Evolutionary conservation across 2,797 vertebrate species (phyloP).

Genomic region (Aphelocoma californica): DNA sequence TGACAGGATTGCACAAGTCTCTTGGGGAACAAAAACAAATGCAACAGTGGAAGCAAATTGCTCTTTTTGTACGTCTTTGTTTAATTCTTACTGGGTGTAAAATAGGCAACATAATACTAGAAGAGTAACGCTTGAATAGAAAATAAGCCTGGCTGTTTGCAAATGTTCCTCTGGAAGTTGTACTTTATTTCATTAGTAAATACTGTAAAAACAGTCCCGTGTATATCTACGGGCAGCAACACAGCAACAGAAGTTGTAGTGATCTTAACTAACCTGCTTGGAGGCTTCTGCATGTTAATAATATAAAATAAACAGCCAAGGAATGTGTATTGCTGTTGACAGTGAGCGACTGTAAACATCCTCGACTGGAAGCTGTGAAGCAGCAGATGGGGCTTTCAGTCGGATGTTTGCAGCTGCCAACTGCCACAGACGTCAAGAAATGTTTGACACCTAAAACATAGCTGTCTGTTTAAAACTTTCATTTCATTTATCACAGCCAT

Average conservation of each 20-base stretch:
- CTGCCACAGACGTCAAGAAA: conserved; percentile 86
- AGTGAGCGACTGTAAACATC: conserved; percentile 99
- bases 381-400: conserved; percentile 94
- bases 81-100: not conserved
- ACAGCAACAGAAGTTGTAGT: not conserved
- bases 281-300: conserved; percentile 40
- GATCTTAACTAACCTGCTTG: conserved; percentile 40
- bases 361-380: conserved; percentile 99
- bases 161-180: not conserved
- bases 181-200: not conserved
- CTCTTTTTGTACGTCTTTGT: not conserved
- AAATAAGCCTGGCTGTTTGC: not conserved
- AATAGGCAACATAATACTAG: not conserved
- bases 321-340: conserved; percentile 78
- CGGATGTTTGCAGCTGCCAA: conserved; percentile 99
- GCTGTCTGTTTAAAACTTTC: conserved; percentile 4
- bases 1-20: not conserved
- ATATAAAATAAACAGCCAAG: conserved; percentile 53
- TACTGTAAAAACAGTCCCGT: rapidly evolving
- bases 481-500: conserved; percentile 8
- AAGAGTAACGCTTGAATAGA: not conserved
- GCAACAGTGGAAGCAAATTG: not conserved
- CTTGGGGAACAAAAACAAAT: not conserved
- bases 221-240: not conserved
- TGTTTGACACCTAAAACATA: conserved; percentile 54